Conservation (phyloP, 2,113 vertebrate species). For the Cyprinodon variegatus region DNA sequence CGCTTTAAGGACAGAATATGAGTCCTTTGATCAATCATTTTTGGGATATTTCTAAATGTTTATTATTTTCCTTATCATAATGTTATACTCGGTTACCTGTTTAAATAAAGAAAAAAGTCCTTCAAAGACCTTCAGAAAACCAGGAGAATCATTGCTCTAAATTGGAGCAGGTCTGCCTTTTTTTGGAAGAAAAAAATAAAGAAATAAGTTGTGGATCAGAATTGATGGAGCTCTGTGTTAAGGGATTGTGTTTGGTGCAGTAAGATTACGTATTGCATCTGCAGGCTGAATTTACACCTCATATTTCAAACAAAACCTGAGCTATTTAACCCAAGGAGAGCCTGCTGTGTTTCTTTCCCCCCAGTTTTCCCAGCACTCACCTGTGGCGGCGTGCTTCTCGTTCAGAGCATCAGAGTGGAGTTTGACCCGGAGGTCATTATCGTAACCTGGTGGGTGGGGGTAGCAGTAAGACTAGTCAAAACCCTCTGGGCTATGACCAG, state of each 20-base stretch:
- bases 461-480: conserved; percentile 63
- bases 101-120: background rate
- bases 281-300: background rate
- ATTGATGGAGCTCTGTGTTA: background rate
- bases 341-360: conserved; percentile 8
- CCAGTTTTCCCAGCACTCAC: conserved; percentile 81
- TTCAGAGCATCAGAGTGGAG: conserved; percentile 87
- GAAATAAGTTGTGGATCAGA: background rate
- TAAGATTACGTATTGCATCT: background rate
- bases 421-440: conserved; percentile 93
- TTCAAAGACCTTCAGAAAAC: no score
- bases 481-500: conserved; percentile 70
- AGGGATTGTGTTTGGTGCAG: background rate
- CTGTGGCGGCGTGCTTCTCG: conserved; percentile 88
- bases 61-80: background rate
- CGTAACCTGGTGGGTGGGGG: conserved; percentile 87
- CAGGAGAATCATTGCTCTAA: background rate
- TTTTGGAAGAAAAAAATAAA: conserved; percentile 1
- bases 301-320: rapidly evolving
- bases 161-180: background rate
- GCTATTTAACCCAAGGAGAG: background rate
- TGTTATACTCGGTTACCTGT: background rate
- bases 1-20: no score
- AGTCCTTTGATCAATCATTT: background rate
- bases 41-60: background rate